Percentiles rank a stretch among this genome's conserved stretches.
These are phyloP conservation scores for Polydrusus pterygomalis DNA, from an alignment of 2,888 invertebrate species.

Conservation along the genomic window DNA sequence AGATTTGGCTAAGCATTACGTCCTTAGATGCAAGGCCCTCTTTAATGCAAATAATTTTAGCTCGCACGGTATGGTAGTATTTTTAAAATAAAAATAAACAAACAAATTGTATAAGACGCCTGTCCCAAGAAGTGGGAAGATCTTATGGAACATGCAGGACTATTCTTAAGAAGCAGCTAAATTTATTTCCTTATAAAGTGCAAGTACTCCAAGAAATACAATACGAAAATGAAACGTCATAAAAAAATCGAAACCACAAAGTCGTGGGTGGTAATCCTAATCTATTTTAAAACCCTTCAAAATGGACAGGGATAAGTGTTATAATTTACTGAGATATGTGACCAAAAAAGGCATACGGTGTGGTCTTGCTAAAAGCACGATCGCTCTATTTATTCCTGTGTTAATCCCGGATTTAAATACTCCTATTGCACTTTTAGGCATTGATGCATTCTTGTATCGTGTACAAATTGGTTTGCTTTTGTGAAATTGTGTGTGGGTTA, in stretches of 20 bases:
- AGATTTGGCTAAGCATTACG: no score
- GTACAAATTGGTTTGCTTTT: constrained; percentile 12
- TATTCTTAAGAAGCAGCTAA: no score
- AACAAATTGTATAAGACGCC: no score
- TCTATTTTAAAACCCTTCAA: constrained; percentile 49
- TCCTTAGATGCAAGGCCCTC: no score
- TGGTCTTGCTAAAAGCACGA: constrained; percentile 49
- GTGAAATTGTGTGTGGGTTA: not conserved
- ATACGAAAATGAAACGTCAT: no score
- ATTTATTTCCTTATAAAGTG: no score
- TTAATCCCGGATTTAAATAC: constrained; percentile 47
- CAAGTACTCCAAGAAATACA: no score
- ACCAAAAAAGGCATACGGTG: constrained; percentile 40
- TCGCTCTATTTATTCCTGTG: constrained; percentile 43
- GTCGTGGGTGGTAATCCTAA: constrained; percentile 53
- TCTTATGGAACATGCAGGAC: no score
- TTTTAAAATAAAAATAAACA: no score
- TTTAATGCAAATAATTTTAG: no score
- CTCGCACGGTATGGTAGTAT: no score
- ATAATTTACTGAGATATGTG: constrained; percentile 46
- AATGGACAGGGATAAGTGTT: constrained; percentile 46
- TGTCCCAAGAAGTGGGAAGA: no score
- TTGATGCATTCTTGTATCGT: constrained; percentile 13
- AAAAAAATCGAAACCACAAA: constrained; percentile 17
- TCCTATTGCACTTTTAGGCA: constrained; percentile 16